Evolutionary conservation across 2,113 vertebrate species (phyloP).

Genomic region (Siniperca knerii): DNA sequence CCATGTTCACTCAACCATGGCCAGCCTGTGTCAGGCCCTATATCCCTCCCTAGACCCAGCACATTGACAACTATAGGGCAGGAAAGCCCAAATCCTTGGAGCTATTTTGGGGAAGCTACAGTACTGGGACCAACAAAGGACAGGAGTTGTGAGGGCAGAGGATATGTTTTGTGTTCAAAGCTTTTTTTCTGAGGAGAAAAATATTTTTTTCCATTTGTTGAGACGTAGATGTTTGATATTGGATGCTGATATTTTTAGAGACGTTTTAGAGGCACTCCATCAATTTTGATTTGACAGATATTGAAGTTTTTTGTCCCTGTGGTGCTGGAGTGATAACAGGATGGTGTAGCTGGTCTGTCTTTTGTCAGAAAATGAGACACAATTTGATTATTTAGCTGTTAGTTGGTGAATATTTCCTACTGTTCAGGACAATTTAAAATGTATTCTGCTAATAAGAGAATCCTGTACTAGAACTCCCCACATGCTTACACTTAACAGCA

Average conservation of each 20-base stretch:
- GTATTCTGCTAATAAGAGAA: not conserved
- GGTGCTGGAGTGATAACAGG: slow-evolving; percentile 44
- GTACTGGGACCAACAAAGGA: slow-evolving; percentile 38
- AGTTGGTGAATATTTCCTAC: slow-evolving; percentile 12
- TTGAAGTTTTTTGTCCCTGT: slow-evolving; percentile 38
- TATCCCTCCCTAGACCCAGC: slow-evolving; percentile 20
- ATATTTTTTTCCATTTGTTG: slow-evolving; percentile 10
- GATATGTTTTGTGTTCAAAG: slow-evolving; percentile 35
- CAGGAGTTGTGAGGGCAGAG: slow-evolving; percentile 11
- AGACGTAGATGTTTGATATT: slow-evolving; percentile 59
- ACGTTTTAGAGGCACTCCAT: slow-evolving; percentile 49
- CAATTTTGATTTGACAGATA: slow-evolving; percentile 59
- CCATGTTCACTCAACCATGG: slow-evolving; percentile 42
- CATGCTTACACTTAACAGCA: not conserved
- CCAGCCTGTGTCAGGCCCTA: slow-evolving; percentile 25
- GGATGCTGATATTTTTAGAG: slow-evolving; percentile 46
- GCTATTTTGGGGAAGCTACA: slow-evolving; percentile 38
- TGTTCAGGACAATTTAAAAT: slow-evolving; percentile 16
- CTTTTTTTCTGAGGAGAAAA: slow-evolving; percentile 1
- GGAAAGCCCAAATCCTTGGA: slow-evolving; percentile 38
- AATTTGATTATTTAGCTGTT: slow-evolving; percentile 31
- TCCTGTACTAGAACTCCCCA: not conserved
- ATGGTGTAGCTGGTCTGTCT: slow-evolving; percentile 30
- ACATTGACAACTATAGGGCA: slow-evolving; percentile 11
- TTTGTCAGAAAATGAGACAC: slow-evolving; percentile 43